Evolutionary conservation across 2,888 invertebrate genomes (phyloP), one percentile per base, ranked within the genome.

Genomic region (Dolomedes plantarius): DNA sequence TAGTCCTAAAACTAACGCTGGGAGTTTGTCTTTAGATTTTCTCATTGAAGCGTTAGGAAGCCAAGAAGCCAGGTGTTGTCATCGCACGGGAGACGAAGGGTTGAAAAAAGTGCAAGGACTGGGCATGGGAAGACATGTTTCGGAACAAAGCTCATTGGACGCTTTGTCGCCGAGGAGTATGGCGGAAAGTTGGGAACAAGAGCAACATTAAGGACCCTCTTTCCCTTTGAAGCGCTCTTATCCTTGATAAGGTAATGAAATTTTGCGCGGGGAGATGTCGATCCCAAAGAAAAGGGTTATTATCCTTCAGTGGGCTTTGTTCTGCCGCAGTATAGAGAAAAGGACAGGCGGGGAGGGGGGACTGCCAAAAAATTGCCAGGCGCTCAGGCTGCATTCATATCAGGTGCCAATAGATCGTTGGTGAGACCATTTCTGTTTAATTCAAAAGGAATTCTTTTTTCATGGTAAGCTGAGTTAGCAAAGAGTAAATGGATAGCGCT

Each of bases 201-300:
- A 50, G 73, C 80, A 36, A 81, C 74, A 81, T 74, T 81, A 74
- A 65, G 36, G 73, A 62, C 46, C 36, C 65, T 16, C 28, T 82
- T 62, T 64, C 36, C 41, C 62, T 39, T 32, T 56, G 13, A 46
- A 27, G 31, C 69, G 36, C 68, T n/a, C 23, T 36, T 36, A 11
- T 69, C 56, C 75, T 71, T 62, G 81, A 82, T 82, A 82, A 82
- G 81, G 75, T 82, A 82, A 82, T 82, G 81, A 82, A 82, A 82
- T 82, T 82, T 82, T 68, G 67, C 69, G 23, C 68, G 31, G 64
- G 46, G 62, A 69, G 80, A 74, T 80, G 80, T 80, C 80, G 67
- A 74, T 56, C 62, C 62, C 32, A 69, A 73, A 73, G 67, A 68
- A 82, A 82, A 71, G 68, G 75, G 41, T 82, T 82, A 75, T 82